A percentile compares a stretch with the other conserved stretches of the same genome.
phyloP scores from a whole-genome alignment of 2,113 vertebrate genomes.

The Zeus faber region DNA sequence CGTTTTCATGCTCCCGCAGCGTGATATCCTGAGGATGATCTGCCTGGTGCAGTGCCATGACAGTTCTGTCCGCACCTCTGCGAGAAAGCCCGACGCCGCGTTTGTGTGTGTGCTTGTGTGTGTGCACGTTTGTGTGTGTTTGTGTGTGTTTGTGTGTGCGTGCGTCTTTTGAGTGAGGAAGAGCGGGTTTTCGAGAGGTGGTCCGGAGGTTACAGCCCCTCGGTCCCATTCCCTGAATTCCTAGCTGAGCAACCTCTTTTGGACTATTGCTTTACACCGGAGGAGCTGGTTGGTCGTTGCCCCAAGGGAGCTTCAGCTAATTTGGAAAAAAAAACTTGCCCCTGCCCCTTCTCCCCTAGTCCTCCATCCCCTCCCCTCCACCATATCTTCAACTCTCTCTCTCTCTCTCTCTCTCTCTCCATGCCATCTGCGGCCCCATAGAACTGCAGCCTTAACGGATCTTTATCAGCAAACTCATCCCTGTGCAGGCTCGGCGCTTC shows the following conservation, averaged over 20 bases:
- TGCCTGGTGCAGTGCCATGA: conserved; percentile 46
- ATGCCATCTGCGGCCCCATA: too few species aligned
- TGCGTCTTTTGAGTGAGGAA: conserved; percentile 7
- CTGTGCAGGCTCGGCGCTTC: conserved; percentile 40
- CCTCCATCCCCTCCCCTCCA: not conserved
- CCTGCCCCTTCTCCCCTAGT: not conserved
- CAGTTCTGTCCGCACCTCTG: conserved; percentile 63
- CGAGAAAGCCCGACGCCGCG: conserved; percentile 27
- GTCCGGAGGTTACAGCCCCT: conserved; percentile 44
- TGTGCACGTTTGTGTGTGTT: conserved; percentile 3
- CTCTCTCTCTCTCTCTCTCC: conserved; percentile 25
- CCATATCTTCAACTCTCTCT: conserved; percentile 11
- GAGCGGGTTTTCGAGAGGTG: conserved; percentile 31
- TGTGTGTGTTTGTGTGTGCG: not conserved
- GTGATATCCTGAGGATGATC: conserved; percentile 45
- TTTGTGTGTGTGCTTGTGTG: conserved; percentile 5
- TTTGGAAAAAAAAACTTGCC: conserved; percentile 27
- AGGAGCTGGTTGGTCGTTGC: conserved; percentile 22
- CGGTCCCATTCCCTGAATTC: conserved; percentile 54
- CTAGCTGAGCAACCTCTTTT: conserved; percentile 32
- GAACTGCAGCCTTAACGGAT: conserved; percentile 60
- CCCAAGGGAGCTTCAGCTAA: conserved; percentile 9
- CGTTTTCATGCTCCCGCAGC: conserved; percentile 36
- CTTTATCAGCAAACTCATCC: conserved; percentile 60
- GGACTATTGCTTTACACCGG: conserved; percentile 26